Evolutionary conservation across 1,140 invertebrate species (phyloP).

Genomic region (Watersipora subatra): DNA sequence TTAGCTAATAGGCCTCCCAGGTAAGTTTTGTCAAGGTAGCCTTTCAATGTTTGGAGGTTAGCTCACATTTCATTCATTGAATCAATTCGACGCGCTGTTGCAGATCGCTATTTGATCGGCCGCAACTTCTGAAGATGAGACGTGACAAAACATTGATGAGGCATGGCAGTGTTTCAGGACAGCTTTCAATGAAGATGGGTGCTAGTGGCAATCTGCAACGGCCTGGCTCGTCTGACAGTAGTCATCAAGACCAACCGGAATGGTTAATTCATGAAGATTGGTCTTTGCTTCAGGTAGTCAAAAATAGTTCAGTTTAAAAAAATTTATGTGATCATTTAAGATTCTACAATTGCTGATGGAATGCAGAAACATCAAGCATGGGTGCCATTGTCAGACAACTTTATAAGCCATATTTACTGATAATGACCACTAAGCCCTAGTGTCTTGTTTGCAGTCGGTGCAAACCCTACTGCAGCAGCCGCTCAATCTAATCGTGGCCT

Average conservation of each 20-base stretch:
- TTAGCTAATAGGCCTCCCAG: background rate
- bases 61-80: too few relatives aligned
- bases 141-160: conserved; percentile 62
- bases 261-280: conserved; percentile 84
- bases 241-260: conserved; percentile 48
- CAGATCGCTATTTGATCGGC: conserved; percentile 74
- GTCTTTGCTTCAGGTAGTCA: conserved; percentile 55
- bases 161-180: conserved; percentile 34
- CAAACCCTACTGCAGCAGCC: conserved; percentile 67
- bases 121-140: conserved; percentile 60
- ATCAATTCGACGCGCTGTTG: too few relatives aligned
- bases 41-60: too few relatives aligned
- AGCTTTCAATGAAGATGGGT: conserved; percentile 3
- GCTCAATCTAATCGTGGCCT: conserved; percentile 59
- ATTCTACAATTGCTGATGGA: too few relatives aligned
- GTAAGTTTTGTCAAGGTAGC: too few relatives aligned
- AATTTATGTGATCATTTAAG: too few relatives aligned
- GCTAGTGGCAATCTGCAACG: conserved; percentile 10
- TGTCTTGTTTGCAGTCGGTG: conserved; percentile 53
- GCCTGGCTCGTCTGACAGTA: conserved; percentile 35
- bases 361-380: too few relatives aligned
- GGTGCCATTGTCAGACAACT: background rate
- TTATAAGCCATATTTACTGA: background rate
- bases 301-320: too few relatives aligned
- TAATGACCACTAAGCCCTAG: background rate